These are phyloP conservation scores for Hyposoter didymator DNA, from an alignment of 2,888 invertebrate species.

Conservation along the genomic window DNA sequence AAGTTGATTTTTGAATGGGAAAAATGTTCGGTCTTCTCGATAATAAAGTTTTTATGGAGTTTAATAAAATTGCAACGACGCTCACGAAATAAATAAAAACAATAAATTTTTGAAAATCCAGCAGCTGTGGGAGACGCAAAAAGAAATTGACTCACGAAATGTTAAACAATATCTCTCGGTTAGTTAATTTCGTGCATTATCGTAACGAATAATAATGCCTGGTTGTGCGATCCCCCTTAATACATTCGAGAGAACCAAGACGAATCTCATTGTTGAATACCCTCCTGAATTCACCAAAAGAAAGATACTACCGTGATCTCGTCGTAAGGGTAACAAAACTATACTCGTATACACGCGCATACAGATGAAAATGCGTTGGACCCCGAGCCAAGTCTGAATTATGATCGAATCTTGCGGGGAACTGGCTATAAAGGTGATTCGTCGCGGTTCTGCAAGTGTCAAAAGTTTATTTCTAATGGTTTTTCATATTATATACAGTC, in stretches of 20 bases:
- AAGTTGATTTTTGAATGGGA: no score
- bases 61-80: no score
- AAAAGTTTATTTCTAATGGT: slow-evolving; percentile 80
- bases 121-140: slow-evolving; percentile 34
- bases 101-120: background rate
- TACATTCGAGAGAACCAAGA: slow-evolving; percentile 70
- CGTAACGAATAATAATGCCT: slow-evolving; percentile 66
- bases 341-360: slow-evolving; percentile 2
- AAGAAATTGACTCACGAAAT: slow-evolving; percentile 35
- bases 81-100: background rate
- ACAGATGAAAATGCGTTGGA: slow-evolving; percentile 39
- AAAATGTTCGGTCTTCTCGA: no score
- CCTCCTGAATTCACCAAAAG: slow-evolving; percentile 40
- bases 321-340: slow-evolving; percentile 47
- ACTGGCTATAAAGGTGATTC: slow-evolving; percentile 81
- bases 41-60: no score
- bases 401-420: slow-evolving; percentile 77
- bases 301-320: slow-evolving; percentile 35
- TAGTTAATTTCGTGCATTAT: slow-evolving; percentile 58
- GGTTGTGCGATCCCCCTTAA: slow-evolving; percentile 70
- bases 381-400: slow-evolving; percentile 77
- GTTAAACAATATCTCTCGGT: slow-evolving; percentile 64
- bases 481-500: slow-evolving; percentile 52
- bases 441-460: slow-evolving; percentile 83
- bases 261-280: slow-evolving; percentile 70